Conservation (phyloP, 2,113 vertebrate genomes). For the Tricholaema leucomelas region DNA sequence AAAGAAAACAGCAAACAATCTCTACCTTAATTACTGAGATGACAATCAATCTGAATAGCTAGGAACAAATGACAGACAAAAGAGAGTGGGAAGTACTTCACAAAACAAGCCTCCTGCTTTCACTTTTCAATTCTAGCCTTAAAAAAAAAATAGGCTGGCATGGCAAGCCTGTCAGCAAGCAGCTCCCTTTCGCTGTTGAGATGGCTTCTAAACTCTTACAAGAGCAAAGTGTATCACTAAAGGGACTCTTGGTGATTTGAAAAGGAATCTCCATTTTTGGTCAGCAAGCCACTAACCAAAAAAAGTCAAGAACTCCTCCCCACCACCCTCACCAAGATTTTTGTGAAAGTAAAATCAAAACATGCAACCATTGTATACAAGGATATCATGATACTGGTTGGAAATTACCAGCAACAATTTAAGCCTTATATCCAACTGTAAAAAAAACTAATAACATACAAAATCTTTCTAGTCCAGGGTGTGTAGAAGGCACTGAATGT, state of each 20-base stretch:
- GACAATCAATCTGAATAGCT: neutral
- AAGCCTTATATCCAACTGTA: neutral
- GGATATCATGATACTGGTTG: neutral
- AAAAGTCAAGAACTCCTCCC: neutral
- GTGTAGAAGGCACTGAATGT: neutral
- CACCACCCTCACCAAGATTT: neutral
- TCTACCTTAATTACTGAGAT: slow-evolving; percentile 7
- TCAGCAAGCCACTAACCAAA: neutral
- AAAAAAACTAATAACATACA: neutral
- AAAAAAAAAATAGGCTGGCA: neutral
- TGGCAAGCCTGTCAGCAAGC: neutral
- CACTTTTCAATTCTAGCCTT: neutral
- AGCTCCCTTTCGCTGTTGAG: neutral
- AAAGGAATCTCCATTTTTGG: neutral
- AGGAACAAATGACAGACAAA: slow-evolving; percentile 11
- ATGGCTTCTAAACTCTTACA: neutral
- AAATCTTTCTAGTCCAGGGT: neutral
- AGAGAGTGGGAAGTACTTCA: slow-evolving; percentile 8
- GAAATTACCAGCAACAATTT: neutral
- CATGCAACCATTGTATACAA: neutral
- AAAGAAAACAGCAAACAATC: slow-evolving; percentile 12
- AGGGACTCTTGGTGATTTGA: too few species aligned
- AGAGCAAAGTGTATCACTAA: neutral
- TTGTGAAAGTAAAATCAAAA: neutral
- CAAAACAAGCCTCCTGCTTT: neutral